These are phyloP conservation scores for Neotoma lepida DNA, from an alignment of 2,113 vertebrate genomes.

Conservation along the genomic window DNA sequence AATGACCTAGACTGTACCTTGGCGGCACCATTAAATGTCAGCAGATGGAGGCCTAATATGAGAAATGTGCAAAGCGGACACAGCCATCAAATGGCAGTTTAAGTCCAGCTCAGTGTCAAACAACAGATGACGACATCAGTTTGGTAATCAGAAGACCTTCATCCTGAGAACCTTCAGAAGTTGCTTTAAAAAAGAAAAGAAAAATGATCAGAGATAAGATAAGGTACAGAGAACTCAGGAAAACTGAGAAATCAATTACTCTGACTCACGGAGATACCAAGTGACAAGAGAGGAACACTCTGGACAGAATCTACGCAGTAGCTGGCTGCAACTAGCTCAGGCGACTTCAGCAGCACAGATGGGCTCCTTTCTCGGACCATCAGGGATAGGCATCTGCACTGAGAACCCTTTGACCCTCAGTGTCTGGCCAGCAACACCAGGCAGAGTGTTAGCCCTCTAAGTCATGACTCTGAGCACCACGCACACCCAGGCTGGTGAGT, in stretches of 20 bases:
- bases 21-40: not conserved
- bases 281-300: not conserved
- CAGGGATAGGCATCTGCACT: not conserved
- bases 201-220: not conserved
- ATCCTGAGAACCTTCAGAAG: not conserved
- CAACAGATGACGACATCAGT: not conserved
- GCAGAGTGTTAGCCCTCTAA: not conserved
- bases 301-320: too few relatives aligned
- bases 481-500: not conserved
- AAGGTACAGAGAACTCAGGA: not conserved
- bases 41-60: not conserved
- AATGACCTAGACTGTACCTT: not conserved
- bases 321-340: not conserved
- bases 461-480: too few relatives aligned
- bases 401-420: not conserved
- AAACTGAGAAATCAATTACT: not conserved
- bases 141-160: not conserved
- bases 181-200: not conserved
- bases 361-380: not conserved
- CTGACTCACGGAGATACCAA: not conserved
- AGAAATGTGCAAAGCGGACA: not conserved
- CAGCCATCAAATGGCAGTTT: not conserved
- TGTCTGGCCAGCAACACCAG: not conserved
- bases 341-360: not conserved
- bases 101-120: not conserved